Conservation (phyloP, 1,140 invertebrate genomes). For the Zaprionus kolodkinae region DNA sequence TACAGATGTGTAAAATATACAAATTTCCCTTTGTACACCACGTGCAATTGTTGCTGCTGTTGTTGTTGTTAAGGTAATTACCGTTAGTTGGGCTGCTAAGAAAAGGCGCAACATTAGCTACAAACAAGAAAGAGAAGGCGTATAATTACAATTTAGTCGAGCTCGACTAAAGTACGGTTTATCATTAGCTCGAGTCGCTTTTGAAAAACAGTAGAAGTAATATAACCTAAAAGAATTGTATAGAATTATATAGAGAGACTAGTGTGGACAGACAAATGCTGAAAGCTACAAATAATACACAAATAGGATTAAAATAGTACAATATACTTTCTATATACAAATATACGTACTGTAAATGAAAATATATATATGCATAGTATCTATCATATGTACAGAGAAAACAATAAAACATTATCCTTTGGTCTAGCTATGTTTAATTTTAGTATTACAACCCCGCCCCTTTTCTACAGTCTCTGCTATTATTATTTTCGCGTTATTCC, state of each 20-base stretch:
- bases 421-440: not conserved
- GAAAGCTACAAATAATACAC: constrained; percentile 18
- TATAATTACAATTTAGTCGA: not conserved
- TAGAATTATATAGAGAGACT: constrained; percentile 15
- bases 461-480: not conserved
- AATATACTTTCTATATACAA: not conserved
- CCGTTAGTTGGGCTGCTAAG: constrained; percentile 7
- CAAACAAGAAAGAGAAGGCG: constrained; percentile 6
- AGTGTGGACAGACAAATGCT: constrained; percentile 16
- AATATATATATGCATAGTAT: constrained; percentile 3
- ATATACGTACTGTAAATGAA: not conserved
- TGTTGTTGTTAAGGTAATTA: constrained; percentile 42
- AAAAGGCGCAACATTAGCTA: constrained; percentile 41
- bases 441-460: not conserved
- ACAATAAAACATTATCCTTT: not conserved
- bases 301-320: not conserved
- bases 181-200: not conserved
- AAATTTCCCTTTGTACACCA: constrained; percentile 31
- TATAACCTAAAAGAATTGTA: not conserved
- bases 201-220: not conserved
- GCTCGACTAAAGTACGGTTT: not conserved
- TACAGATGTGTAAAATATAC: constrained; percentile 65
- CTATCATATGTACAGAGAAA: not conserved
- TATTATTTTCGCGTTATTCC: not conserved
- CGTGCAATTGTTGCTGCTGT: not conserved